A percentile compares a stretch with the other conserved stretches of the same genome.
phyloP scores from a whole-genome alignment of 2,888 invertebrate genomes.

The Macroteleia sp. region DNA sequence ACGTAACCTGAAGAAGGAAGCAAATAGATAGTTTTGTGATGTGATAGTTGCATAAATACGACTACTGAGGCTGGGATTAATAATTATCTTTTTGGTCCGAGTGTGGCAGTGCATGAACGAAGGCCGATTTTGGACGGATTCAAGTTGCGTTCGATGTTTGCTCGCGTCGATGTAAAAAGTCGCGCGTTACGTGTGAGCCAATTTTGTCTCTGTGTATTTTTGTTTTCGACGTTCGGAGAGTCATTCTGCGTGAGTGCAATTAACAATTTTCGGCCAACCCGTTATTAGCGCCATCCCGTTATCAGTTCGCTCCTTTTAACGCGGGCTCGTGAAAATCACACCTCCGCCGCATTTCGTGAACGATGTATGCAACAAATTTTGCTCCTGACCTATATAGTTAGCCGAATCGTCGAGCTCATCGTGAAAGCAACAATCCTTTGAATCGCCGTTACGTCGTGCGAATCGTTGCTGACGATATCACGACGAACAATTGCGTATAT shows the following conservation, averaged over 20 bases:
- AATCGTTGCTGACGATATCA: too few species aligned
- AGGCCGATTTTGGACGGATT: neutral
- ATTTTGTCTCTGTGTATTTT: neutral
- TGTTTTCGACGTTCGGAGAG: neutral
- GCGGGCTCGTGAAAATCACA: too few species aligned
- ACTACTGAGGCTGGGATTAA: conserved; percentile 3
- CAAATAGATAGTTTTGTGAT: conserved; percentile 2
- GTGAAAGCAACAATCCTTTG: too few species aligned
- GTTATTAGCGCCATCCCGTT: neutral
- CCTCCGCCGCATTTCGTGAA: neutral
- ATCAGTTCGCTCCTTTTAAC: too few species aligned
- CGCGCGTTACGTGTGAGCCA: neutral
- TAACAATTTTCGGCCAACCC: neutral
- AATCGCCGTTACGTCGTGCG: neutral
- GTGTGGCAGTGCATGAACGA: neutral
- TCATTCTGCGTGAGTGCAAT: neutral
- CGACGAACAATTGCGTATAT: neutral
- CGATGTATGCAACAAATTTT: neutral
- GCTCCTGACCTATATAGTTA: neutral
- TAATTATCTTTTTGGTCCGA: conserved; percentile 1
- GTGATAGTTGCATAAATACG: conserved; percentile 6
- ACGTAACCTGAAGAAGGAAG: neutral
- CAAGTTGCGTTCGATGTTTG: neutral
- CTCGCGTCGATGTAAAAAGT: neutral
- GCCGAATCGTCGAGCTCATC: neutral